A percentile compares a stretch with the other conserved stretches of the same genome.
Conservation (phyloP, 2,113 vertebrate species). For the Sarotherodon lohbergeri region DNA sequence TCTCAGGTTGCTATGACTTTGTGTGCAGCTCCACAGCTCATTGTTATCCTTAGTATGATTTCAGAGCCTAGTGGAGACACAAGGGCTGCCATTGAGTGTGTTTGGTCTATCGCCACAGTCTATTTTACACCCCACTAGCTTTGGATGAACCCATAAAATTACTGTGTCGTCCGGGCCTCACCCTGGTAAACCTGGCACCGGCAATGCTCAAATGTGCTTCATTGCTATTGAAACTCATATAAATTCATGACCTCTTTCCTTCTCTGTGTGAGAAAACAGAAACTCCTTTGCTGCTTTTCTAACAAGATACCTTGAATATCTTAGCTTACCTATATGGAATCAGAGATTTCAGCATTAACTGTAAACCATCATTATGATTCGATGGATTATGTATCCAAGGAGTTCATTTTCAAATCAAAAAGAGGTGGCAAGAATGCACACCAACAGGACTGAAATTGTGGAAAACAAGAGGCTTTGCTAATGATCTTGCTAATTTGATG, state of each 20-base stretch:
- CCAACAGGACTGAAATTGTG: neutral
- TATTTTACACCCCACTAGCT: constrained; percentile 73
- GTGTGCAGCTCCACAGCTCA: constrained; percentile 5
- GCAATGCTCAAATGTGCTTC: constrained; percentile 9
- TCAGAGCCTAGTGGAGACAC: constrained; percentile 49
- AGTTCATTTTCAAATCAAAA: neutral
- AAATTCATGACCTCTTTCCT: constrained; percentile 63
- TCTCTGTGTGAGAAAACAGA: constrained; percentile 36
- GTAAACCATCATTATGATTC: neutral
- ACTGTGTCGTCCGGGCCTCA: constrained; percentile 16
- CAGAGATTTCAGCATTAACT: neutral
- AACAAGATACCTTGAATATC: neutral
- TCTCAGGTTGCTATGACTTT: constrained; percentile 2
- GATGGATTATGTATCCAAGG: neutral
- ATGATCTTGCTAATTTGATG: constrained; percentile 38
- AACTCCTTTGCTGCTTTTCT: constrained; percentile 15
- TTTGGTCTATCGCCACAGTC: constrained; percentile 58
- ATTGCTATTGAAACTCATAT: constrained; percentile 55
- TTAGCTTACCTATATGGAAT: neutral
- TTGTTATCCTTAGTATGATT: constrained; percentile 51
- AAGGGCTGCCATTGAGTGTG: constrained; percentile 33
- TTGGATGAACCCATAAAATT: constrained; percentile 66
- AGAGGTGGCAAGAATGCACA: neutral
- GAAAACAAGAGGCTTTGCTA: neutral
- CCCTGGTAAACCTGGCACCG: constrained; percentile 46